These are phyloP conservation scores for Catharus fuscescens DNA, from an alignment of 2,113 vertebrate species.

Conservation along the genomic window DNA sequence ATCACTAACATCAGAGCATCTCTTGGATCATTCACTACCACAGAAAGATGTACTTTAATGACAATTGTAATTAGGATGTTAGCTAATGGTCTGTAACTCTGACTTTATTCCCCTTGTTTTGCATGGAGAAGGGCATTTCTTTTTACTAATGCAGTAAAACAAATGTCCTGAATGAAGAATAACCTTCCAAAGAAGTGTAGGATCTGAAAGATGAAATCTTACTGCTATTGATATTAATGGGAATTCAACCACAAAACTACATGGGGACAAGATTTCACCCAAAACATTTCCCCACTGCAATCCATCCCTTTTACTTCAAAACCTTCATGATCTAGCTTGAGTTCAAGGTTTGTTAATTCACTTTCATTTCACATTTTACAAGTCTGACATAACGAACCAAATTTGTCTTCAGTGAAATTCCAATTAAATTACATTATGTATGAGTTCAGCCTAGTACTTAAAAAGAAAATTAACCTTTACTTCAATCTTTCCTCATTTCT, in stretches of 20 bases:
- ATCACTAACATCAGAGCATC: not conserved
- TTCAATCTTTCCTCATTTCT: conserved; percentile 6
- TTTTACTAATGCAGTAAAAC: not conserved
- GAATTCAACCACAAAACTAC: not conserved
- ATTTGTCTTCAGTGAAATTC: conserved; percentile 34
- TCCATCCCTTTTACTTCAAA: not conserved
- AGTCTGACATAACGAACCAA: conserved; percentile 25
- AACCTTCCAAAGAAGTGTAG: not conserved
- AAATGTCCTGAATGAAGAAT: not conserved
- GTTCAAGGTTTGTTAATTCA: not conserved
- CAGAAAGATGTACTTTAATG: not conserved
- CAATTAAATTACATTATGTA: conserved; percentile 51
- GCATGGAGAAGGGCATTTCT: not conserved
- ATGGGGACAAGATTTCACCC: not conserved
- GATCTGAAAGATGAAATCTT: not conserved
- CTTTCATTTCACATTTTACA: conserved; percentile 31
- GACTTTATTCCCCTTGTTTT: not conserved
- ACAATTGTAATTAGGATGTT: not conserved
- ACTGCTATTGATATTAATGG: not conserved
- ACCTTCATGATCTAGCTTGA: not conserved
- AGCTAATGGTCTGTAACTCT: not conserved
- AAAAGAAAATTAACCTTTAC: conserved; percentile 56
- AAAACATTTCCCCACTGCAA: not conserved
- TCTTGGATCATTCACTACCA: not conserved
- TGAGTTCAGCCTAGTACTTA: not conserved